These are phyloP conservation scores for Condylostylus longicornis DNA, from an alignment of 1,140 invertebrate genomes.

Conservation along the genomic window DNA sequence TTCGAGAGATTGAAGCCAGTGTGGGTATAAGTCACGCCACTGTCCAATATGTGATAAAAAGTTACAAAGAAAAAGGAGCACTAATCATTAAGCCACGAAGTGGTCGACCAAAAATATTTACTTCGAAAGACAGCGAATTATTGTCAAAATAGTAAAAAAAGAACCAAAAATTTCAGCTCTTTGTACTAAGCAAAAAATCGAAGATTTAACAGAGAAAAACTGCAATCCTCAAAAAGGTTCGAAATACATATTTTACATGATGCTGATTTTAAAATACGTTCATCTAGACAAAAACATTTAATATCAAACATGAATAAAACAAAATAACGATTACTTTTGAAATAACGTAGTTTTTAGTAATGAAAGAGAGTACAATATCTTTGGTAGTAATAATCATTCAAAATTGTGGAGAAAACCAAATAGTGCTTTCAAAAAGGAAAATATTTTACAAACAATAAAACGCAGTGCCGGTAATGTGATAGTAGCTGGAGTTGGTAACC, in stretches of 20 bases:
- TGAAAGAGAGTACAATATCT: constrained; percentile 16
- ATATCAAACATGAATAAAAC: constrained; percentile 2
- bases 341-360: constrained; percentile 14
- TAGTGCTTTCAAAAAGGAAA: too few relatives aligned
- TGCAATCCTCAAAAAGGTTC: constrained; percentile 4
- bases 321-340: constrained; percentile 8
- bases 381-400: constrained; percentile 8
- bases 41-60: constrained; percentile 5
- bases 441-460: constrained; percentile 20
- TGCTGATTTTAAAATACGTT: too few relatives aligned
- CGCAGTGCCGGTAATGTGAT: constrained; percentile 20
- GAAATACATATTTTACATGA: too few relatives aligned
- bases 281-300: constrained; percentile 2
- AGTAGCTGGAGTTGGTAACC: constrained; percentile 12
- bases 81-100: constrained; percentile 1
- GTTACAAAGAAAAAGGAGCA: constrained; percentile 3
- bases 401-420: constrained; percentile 10
- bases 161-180: constrained; percentile 1
- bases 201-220: constrained; percentile 1
- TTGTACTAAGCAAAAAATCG: not conserved
- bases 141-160: constrained; percentile 1
- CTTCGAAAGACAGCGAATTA: constrained; percentile 1
- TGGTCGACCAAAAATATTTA: constrained; percentile 2
- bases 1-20: constrained; percentile 3
- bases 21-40: not conserved